Evolutionary conservation across 2,797 vertebrate genomes (phyloP), one percentile per base, ranked within the genome.

Genomic region (Podarcis lilfordi): DNA sequence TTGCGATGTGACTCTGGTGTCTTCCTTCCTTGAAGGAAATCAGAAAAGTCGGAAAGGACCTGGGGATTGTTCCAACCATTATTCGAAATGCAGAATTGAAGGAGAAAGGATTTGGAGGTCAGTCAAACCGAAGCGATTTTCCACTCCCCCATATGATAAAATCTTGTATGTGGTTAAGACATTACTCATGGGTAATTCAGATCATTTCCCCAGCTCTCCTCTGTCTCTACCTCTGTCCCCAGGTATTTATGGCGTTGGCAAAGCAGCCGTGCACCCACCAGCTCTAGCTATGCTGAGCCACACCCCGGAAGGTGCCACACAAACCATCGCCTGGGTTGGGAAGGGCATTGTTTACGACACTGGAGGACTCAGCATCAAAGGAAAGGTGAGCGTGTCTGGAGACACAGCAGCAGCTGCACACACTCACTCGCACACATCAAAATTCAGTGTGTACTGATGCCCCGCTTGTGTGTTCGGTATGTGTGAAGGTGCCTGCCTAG

Each of bases 261-360:
- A 98, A 94, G 98, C 99, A 3, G 98, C 98, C 15, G 94, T 98
- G 82, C 97, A 99, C 90, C 98, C 98, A 10, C 99, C 99, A 27
- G 98, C 98, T 0, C 95, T 99, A 84, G 99, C 98, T 0, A 95
- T 99, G 82, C 96, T 99, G 92, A 99, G 99, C 94, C 98, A 99
- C 95, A 98, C 96, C 78, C 99, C 99, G 1, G 98, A 98, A 1
- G 98, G 98, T 85, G 98, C 99, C 40, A 99, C 99, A 0, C 99
- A 99, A 94, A 99, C 98, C 93, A 99, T 99, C 25, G 99, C 98
- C 0, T 99, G 99, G 99, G 98, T 99, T 85, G 99, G 99, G 89
- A 99, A 99, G 93, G 99, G 99, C 78, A 99, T 99, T 17, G 99
- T 99, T 88, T 99, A 99, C 0, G 99, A 99, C 96, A 99, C 99